Percentiles rank a stretch among this genome's conserved stretches.
phyloP scores from a whole-genome alignment of 2,113 vertebrate genomes.

The Poecilia latipinna region DNA sequence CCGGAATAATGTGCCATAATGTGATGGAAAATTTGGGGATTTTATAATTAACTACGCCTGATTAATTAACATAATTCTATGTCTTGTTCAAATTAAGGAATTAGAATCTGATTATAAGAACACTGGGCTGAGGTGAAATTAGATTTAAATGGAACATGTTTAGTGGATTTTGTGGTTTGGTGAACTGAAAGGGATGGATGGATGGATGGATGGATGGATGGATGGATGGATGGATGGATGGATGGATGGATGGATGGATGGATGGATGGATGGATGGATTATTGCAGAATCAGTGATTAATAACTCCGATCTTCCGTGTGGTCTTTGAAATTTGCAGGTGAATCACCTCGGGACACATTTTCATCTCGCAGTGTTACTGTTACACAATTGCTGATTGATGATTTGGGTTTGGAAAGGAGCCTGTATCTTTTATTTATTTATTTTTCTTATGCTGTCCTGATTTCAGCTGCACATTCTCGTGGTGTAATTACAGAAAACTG shows the following conservation, averaged over 20 bases:
- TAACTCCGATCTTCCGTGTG: background rate
- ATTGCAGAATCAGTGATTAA: slow-evolving; percentile 3
- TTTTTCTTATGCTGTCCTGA: background rate
- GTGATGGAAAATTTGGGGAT: too few relatives aligned
- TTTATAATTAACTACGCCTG: too few relatives aligned
- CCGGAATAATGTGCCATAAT: background rate
- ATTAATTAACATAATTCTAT: background rate
- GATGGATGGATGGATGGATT: background rate
- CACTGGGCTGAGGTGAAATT: background rate
- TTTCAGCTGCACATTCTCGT: background rate
- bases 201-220: background rate
- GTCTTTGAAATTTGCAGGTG: slow-evolving; percentile 12
- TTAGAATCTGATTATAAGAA: too few relatives aligned
- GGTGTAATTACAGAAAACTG: slow-evolving; percentile 19
- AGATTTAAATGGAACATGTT: background rate
- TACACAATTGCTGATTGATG: slow-evolving; percentile 32
- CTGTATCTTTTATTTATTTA: background rate
- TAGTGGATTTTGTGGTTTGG: too few relatives aligned
- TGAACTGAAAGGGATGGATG: too few relatives aligned
- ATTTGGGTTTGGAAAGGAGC: slow-evolving; percentile 16
- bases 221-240: background rate
- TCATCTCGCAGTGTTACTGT: slow-evolving; percentile 10
- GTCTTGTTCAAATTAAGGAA: background rate
- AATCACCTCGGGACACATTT: slow-evolving; percentile 27
- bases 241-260: too few relatives aligned